These are phyloP conservation scores for Laothoe populi DNA, from an alignment of 2,888 invertebrate species.

Conservation along the genomic window DNA sequence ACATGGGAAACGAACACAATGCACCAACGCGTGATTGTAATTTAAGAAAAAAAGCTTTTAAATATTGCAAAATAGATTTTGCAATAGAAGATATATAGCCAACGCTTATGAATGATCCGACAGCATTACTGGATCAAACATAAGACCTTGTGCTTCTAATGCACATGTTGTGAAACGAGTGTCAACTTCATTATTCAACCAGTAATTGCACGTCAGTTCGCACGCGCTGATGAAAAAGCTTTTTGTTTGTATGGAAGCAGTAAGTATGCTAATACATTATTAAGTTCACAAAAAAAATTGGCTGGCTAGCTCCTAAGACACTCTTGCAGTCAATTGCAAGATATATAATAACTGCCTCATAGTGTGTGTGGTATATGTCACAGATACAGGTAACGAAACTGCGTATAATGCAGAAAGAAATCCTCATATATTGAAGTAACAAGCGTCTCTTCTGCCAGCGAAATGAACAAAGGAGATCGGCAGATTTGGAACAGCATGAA, in stretches of 20 bases:
- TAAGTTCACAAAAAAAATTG: neutral
- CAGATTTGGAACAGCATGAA: too few relatives aligned
- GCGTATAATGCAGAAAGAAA: too few relatives aligned
- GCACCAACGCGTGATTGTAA: constrained; percentile 33
- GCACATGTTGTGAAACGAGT: constrained; percentile 36
- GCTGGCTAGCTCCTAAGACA: too few relatives aligned
- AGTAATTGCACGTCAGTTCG: constrained; percentile 19
- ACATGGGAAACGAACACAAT: constrained; percentile 57
- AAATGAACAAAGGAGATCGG: too few relatives aligned
- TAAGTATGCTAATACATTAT: constrained; percentile 24
- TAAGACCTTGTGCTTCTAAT: constrained; percentile 29
- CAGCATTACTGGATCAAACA: constrained; percentile 60
- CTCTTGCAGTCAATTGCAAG: too few relatives aligned
- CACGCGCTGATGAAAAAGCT: constrained; percentile 15
- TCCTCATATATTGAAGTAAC: too few relatives aligned
- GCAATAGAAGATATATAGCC: constrained; percentile 39
- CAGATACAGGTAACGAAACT: too few relatives aligned
- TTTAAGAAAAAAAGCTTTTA: constrained; percentile 39
- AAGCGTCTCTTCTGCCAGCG: too few relatives aligned
- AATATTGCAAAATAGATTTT: constrained; percentile 41
- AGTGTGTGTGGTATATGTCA: too few relatives aligned
- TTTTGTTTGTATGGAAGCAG: constrained; percentile 36
- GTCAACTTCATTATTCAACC: constrained; percentile 60
- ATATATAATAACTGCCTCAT: too few relatives aligned
- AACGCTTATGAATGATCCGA: constrained; percentile 51